Percentiles rank a stretch among this genome's conserved stretches.
Evolutionary conservation across 1,140 invertebrate genomes (phyloP).

Genomic region (Pogonognathellus flavescens): DNA sequence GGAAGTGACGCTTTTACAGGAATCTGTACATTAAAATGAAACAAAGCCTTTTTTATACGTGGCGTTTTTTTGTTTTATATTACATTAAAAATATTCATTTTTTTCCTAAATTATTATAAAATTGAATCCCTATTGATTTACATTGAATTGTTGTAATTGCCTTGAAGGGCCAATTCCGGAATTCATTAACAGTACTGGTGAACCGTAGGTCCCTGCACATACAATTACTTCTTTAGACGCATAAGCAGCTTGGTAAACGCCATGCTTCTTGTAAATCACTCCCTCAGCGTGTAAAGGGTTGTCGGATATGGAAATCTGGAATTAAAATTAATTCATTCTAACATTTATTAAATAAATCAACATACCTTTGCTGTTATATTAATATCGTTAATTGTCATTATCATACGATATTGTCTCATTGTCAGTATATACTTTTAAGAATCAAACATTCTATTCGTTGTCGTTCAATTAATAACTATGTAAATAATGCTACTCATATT

Average conservation of each 20-base stretch:
- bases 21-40: neutral
- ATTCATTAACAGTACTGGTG: conserved; percentile 69
- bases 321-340: neutral
- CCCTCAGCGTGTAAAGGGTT: neutral
- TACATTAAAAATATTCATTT: too few species aligned
- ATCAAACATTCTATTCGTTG: too few species aligned
- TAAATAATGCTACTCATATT: too few species aligned
- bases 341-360: too few species aligned
- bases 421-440: too few species aligned
- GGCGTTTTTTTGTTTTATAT: too few species aligned
- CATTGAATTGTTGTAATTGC: neutral
- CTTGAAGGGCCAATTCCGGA: conserved; percentile 71
- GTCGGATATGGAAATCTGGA: neutral
- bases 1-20: neutral
- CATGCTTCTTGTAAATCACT: neutral
- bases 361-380: too few species aligned
- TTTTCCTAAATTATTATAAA: too few species aligned
- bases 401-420: too few species aligned
- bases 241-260: neutral
- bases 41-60: too few species aligned
- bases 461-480: too few species aligned
- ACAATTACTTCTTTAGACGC: conserved; percentile 65
- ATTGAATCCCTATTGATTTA: neutral
- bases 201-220: conserved; percentile 66
- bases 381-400: too few species aligned